These are phyloP conservation scores for Danionella dracula DNA, from an alignment of 2,797 vertebrate species.

Conservation along the genomic window DNA sequence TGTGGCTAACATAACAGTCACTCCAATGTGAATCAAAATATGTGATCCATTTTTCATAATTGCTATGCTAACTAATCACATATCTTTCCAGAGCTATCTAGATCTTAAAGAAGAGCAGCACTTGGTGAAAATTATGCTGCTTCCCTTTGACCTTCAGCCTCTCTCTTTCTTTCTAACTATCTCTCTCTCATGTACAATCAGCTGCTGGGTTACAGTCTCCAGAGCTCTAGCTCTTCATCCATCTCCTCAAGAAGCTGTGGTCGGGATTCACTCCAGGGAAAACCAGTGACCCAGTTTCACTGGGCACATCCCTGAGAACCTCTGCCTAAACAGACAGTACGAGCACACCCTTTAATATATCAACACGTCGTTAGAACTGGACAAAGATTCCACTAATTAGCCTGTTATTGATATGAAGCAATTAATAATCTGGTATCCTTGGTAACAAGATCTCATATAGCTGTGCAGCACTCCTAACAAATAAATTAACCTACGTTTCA, in stretches of 20 bases:
- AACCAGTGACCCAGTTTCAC: constrained; percentile 8
- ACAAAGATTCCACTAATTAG: background rate
- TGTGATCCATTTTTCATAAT: too few relatives aligned
- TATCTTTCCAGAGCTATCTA: too few relatives aligned
- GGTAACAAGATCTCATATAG: too few relatives aligned
- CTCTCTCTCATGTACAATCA: too few relatives aligned
- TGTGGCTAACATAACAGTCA: too few relatives aligned
- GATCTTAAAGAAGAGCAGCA: background rate
- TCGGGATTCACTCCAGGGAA: background rate
- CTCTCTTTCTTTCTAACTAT: background rate
- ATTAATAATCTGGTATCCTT: background rate
- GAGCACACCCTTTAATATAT: background rate
- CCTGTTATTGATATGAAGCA: background rate
- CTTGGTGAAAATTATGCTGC: background rate
- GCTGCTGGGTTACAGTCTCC: background rate
- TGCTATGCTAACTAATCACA: too few relatives aligned
- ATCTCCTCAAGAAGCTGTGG: constrained; percentile 2
- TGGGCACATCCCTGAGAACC: background rate
- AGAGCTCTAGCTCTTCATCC: background rate
- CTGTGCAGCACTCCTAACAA: background rate
- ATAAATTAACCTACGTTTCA: too few relatives aligned
- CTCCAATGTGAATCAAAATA: too few relatives aligned
- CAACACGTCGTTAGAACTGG: background rate
- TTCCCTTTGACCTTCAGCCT: background rate
- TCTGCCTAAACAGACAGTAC: background rate